Conservation (phyloP, 2,888 invertebrate species). For the Agrotis exclamationis region DNA sequence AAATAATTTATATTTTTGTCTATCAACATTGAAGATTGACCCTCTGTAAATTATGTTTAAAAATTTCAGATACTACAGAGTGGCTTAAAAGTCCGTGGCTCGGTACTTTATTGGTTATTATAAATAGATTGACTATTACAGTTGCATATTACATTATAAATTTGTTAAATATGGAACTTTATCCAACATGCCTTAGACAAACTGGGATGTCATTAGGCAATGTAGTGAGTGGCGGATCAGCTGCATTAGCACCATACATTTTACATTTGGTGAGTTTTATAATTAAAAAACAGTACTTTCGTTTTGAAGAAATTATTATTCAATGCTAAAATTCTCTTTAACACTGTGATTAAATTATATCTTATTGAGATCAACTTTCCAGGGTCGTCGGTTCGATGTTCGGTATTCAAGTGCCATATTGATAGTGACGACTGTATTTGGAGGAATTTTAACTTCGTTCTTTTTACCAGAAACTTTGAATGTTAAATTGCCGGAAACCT, state of each 20-base stretch:
- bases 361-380: conserved; percentile 62
- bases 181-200: conserved; percentile 93
- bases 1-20: too few relatives aligned
- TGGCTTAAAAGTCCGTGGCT: conserved; percentile 74
- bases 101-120: conserved; percentile 81
- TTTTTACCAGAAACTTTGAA: conserved; percentile 93
- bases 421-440: conserved; percentile 76
- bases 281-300: neutral
- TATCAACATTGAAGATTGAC: too few relatives aligned
- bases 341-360: too few relatives aligned
- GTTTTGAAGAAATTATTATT: too few relatives aligned
- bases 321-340: too few relatives aligned
- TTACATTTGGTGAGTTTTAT: conserved; percentile 88
- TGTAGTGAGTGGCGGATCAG: conserved; percentile 89
- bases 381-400: conserved; percentile 76
- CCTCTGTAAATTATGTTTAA: neutral
- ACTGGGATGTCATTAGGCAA: conserved; percentile 92
- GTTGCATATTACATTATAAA: conserved; percentile 91
- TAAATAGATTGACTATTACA: conserved; percentile 89
- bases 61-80: conserved; percentile 56
- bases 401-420: conserved; percentile 74
- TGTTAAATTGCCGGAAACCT: conserved; percentile 92
- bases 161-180: conserved; percentile 92
- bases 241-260: conserved; percentile 91
- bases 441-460: conserved; percentile 86